Conservation (phyloP, 2,797 vertebrate species). For the Pseudomugil gertrudae region DNA sequence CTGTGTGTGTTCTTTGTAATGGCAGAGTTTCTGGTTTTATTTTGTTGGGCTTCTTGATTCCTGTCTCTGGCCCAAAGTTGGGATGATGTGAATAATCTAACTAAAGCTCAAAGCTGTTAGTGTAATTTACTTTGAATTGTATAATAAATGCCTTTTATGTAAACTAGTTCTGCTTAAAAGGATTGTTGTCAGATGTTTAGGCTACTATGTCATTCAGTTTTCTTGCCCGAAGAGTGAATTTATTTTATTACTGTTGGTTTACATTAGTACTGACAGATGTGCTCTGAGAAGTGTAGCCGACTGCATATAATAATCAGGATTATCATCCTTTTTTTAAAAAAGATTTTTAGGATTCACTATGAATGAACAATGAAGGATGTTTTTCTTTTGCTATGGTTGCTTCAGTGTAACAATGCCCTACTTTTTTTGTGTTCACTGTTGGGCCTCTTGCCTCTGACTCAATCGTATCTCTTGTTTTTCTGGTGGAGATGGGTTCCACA, state of each 20-base stretch:
- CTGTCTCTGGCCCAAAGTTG: neutral
- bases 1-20: slow-evolving; percentile 20
- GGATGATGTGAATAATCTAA: neutral
- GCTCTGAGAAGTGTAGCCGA: neutral
- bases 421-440: slow-evolving; percentile 28
- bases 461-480: slow-evolving; percentile 14
- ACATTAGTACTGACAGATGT: neutral
- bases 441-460: slow-evolving; percentile 39
- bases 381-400: slow-evolving; percentile 17
- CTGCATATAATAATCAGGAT: neutral
- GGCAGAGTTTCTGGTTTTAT: slow-evolving; percentile 9
- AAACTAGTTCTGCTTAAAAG: neutral
- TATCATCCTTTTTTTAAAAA: neutral
- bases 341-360: slow-evolving; percentile 2
- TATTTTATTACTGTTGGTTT: slow-evolving; percentile 1
- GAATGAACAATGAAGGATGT: neutral
- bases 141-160: neutral
- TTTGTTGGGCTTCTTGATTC: neutral
- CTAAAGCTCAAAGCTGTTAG: neutral
- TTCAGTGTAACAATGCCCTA: slow-evolving; percentile 11
- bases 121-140: neutral
- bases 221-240: neutral
- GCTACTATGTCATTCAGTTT: neutral
- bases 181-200: neutral
- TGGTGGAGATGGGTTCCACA: slow-evolving; percentile 60